Percentiles rank a stretch among this genome's conserved stretches.
These are phyloP conservation scores for Drosophila neutralis DNA, from an alignment of 2,888 invertebrate genomes.

Conservation along the genomic window DNA sequence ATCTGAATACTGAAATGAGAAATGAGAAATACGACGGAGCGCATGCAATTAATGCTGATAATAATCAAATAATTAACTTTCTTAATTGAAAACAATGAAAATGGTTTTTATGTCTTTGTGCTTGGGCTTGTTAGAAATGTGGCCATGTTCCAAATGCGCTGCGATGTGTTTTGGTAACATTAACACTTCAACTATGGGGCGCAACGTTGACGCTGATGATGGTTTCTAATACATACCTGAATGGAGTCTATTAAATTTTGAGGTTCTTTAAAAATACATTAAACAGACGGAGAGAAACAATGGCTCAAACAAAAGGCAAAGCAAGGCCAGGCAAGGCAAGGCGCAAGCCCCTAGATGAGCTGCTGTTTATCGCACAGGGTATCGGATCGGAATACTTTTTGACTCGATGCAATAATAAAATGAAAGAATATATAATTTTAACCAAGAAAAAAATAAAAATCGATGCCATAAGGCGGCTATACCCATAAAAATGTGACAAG, in stretches of 20 bases:
- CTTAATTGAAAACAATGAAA: constrained; percentile 83
- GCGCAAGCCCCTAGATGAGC: constrained; percentile 7
- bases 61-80: constrained; percentile 83
- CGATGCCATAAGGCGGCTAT: constrained; percentile 76
- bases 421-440: constrained; percentile 72
- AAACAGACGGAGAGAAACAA: constrained; percentile 48
- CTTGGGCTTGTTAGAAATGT: constrained; percentile 6
- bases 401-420: constrained; percentile 58
- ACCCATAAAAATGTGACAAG: constrained; percentile 79
- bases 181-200: constrained; percentile 62
- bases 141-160: constrained; percentile 21
- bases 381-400: constrained; percentile 21
- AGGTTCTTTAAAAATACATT: constrained; percentile 76
- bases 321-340: constrained; percentile 2
- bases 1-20: constrained; percentile 35
- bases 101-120: constrained; percentile 65
- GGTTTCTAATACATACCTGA: constrained; percentile 40
- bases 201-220: constrained; percentile 17
- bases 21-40: constrained; percentile 32
- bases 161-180: constrained; percentile 74
- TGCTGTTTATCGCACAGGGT: constrained; percentile 48
- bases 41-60: constrained; percentile 81
- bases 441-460: constrained; percentile 73
- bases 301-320: constrained; percentile 5
- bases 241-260: constrained; percentile 67